Evolutionary conservation across 92 coral and sea anemone species (phyloP), one percentile per base, ranked within the genome.

Genomic region (Palythoa grandis): DNA sequence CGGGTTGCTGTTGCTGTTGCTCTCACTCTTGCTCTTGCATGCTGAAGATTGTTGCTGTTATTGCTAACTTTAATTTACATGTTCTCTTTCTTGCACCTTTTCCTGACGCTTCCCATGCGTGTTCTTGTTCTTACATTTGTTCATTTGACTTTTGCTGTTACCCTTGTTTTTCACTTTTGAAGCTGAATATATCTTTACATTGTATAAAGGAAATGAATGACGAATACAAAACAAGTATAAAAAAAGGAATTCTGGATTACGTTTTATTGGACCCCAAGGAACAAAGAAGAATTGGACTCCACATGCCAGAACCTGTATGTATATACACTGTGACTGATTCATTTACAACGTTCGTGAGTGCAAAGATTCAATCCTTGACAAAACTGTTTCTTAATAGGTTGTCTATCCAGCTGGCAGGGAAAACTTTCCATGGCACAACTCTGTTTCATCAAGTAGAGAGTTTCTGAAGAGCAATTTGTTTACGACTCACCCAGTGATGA

Each of bases 401-500:
- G 58, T 96, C 61, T 87, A 92, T 77, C 88, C 96, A 12, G 98
- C 98, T 38, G 98, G 98, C 37, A 86, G 98, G 50, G 98, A 96
- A 38, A 57, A 77, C 35, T 96, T 93, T 76, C 98, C 98, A 7
- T 96, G 98, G 98, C 98, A 94, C 82, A 88, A 88, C 11, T 83
- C 94, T 37, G 95, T 92, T 37, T 88, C 91, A 12, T 78, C 86
- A 37, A 92, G 94, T 58, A 83, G 86, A 39, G 92, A 88, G 66
- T 89, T 72, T 89, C 88, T 96, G 84, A 90, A 86, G 8, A 91
- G 73, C 69, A 84, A 91, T 77, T 93, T 96, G 38, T 91, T 89
- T 88, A 92, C 91, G 8, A 96, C 96, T 14, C 98, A 96, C 65
- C 92, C 90, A 7, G 93, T 94, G 7, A 85, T 90, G 71, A 91